Conservation (phyloP, 1,140 invertebrate genomes). For the Drosophila sulfurigaster region DNA sequence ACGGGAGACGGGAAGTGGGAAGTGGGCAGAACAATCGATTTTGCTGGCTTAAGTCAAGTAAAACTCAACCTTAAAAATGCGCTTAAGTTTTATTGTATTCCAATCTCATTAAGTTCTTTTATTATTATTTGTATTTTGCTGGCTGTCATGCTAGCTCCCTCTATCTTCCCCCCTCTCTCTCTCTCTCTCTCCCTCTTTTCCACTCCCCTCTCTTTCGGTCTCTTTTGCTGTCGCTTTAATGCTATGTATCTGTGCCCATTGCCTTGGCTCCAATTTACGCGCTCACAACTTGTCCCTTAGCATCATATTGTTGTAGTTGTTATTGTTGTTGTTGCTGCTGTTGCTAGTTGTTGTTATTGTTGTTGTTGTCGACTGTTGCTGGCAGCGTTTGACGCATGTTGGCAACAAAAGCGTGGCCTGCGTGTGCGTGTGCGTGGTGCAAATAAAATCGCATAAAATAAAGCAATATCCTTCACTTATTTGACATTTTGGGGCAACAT, state of each 20-base stretch:
- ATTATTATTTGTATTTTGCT: constrained; percentile 75
- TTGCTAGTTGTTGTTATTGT: not conserved
- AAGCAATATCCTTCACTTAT: constrained; percentile 78
- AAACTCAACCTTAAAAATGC: constrained; percentile 73
- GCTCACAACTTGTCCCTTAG: constrained; percentile 25
- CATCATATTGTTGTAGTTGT: constrained; percentile 10
- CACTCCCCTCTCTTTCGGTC: not conserved
- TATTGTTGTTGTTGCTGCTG: constrained; percentile 15
- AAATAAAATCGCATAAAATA: constrained; percentile 74
- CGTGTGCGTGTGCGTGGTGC: constrained; percentile 33
- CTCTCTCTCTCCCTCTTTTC: not conserved
- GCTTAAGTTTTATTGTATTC: constrained; percentile 81
- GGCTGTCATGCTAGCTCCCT: constrained; percentile 7
- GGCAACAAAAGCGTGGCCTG: constrained; percentile 16
- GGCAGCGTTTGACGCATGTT: constrained; percentile 48
- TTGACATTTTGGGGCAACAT: constrained; percentile 67
- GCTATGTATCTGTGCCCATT: constrained; percentile 7
- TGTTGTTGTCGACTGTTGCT: constrained; percentile 20
- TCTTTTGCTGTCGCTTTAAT: not conserved
- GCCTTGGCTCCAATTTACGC: constrained; percentile 57
- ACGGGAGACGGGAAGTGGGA: no score
- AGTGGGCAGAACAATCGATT: constrained; percentile 59
- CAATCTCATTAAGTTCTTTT: constrained; percentile 82
- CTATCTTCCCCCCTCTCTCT: not conserved
- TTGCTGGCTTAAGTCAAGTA: constrained; percentile 62